Conservation (phyloP, 2,888 invertebrate species). For the Holacanthella duospinosa region DNA sequence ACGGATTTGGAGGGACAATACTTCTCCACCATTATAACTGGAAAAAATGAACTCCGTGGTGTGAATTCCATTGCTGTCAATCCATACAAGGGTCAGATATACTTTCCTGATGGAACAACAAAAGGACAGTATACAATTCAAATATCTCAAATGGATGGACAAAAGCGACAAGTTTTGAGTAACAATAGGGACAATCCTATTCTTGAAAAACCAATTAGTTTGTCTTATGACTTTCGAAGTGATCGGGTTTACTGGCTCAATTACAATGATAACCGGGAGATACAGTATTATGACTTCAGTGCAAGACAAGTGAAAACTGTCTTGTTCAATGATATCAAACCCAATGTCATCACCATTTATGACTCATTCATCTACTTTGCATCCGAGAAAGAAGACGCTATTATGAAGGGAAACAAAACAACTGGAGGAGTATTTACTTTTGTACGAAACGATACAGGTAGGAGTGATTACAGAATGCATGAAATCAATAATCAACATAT, state of each 20-base stretch:
- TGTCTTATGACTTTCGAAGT: constrained; percentile 33
- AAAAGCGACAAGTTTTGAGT: constrained; percentile 39
- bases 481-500: neutral
- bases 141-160: constrained; percentile 58
- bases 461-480: constrained; percentile 9
- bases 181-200: constrained; percentile 38
- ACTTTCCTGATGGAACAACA: constrained; percentile 48
- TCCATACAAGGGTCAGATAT: constrained; percentile 52
- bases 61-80: constrained; percentile 60
- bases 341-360: constrained; percentile 58
- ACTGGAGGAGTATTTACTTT: constrained; percentile 46
- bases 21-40: constrained; percentile 44
- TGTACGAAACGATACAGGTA: constrained; percentile 53
- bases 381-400: constrained; percentile 49
- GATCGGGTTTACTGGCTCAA: constrained; percentile 59
- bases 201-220: constrained; percentile 39
- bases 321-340: constrained; percentile 41
- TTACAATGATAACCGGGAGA: constrained; percentile 44
- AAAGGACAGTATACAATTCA: constrained; percentile 41
- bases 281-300: constrained; percentile 52
- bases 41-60: constrained; percentile 36
- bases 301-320: constrained; percentile 39
- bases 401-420: constrained; percentile 54
- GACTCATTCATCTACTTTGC: constrained; percentile 57
- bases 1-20: constrained; percentile 63